These are phyloP conservation scores for Corythaixoides concolor DNA, from an alignment of 2,113 vertebrate species.

Conservation along the genomic window DNA sequence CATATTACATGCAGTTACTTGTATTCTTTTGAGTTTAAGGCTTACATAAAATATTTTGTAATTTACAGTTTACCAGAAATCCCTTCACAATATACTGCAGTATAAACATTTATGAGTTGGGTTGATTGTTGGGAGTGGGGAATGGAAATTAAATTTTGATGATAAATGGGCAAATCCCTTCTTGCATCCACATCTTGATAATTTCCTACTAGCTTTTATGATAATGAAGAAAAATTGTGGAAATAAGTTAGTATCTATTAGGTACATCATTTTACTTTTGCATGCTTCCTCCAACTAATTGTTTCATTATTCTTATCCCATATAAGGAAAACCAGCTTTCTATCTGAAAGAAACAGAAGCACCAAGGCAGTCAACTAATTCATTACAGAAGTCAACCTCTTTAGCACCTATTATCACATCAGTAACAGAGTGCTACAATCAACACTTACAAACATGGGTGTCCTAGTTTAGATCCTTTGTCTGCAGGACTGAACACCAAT, in stretches of 20 bases:
- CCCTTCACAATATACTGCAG: not conserved
- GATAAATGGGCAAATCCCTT: not conserved
- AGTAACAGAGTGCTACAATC: not conserved
- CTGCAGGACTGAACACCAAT: not conserved
- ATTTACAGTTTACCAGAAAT: not conserved
- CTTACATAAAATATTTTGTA: not conserved
- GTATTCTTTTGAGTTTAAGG: not conserved
- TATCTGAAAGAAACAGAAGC: not conserved
- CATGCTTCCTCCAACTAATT: not conserved
- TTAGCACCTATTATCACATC: not conserved
- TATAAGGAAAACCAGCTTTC: not conserved
- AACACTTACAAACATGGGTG: not conserved
- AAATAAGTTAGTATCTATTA: not conserved
- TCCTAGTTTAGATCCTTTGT: not conserved
- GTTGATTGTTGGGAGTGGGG: not conserved
- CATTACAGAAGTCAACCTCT: not conserved
- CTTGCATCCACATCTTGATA: not conserved
- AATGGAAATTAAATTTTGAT: not conserved
- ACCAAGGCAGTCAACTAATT: not conserved
- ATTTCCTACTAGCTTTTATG: not conserved
- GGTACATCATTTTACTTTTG: not conserved
- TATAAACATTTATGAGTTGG: not conserved
- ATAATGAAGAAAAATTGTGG: not conserved
- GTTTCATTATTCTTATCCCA: not conserved
- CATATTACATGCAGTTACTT: not conserved